These are phyloP conservation scores for Phoxinus phoxinus DNA, from an alignment of 2,113 vertebrate species.

Conservation along the genomic window DNA sequence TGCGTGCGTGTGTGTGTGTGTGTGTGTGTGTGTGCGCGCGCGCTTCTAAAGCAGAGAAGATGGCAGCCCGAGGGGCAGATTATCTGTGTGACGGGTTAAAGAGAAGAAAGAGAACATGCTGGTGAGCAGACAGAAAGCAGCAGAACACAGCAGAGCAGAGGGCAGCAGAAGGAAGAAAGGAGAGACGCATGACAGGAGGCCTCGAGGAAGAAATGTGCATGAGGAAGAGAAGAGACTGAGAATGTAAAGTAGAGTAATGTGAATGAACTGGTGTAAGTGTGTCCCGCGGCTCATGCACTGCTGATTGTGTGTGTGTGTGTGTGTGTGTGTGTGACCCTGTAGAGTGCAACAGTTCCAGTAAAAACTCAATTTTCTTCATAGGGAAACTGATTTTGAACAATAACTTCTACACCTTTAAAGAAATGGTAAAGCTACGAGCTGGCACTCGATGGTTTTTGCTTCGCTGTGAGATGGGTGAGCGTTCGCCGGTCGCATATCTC, in stretches of 20 bases:
- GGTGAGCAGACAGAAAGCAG: conserved; percentile 1
- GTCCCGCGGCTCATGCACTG: conserved; percentile 17
- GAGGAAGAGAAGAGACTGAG: conserved; percentile 16
- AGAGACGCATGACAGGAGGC: not conserved
- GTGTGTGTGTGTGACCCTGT: conserved; percentile 21
- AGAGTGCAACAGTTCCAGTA: too few relatives aligned
- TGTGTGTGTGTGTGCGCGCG: too few relatives aligned
- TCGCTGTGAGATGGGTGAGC: too few relatives aligned
- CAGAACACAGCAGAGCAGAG: not conserved
- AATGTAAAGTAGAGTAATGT: conserved; percentile 18
- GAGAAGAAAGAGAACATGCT: not conserved
- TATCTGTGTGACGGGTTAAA: conserved; percentile 30
- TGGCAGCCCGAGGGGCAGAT: conserved; percentile 44
- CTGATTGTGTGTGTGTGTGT: conserved; percentile 12
- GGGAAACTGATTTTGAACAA: too few relatives aligned
- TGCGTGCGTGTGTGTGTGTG: not conserved
- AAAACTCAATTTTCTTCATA: too few relatives aligned
- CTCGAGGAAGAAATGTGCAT: conserved; percentile 5
- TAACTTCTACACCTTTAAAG: too few relatives aligned
- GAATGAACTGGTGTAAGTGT: conserved; percentile 42
- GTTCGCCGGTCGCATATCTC: too few relatives aligned
- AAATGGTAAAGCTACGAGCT: too few relatives aligned
- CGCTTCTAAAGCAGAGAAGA: conserved; percentile 47
- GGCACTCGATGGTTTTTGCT: too few relatives aligned
- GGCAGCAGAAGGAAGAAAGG: conserved; percentile 10